Base-by-base conservation (phyloP, 2,888 invertebrate genomes). In the Acrobasis repandana region DNA sequence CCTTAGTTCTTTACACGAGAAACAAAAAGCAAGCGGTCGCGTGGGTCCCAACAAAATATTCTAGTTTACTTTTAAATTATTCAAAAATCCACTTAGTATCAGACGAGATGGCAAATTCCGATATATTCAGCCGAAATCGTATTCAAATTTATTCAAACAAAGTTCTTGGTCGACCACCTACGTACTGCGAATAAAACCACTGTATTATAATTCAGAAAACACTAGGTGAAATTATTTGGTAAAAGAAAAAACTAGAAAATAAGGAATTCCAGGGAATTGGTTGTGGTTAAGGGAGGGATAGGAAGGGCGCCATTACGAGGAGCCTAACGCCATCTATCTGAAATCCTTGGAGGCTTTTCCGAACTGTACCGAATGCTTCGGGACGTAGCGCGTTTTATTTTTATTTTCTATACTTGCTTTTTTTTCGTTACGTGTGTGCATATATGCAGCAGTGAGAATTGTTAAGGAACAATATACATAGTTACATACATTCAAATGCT, bases 281-380 rank as follows among this genome's bases (percentile, higher is more conserved):
- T 46, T 63, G 63, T 70, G 71, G 73, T 75, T 71, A 66, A 65
- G 71, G 75, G 65, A 68, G 72, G 68, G 67, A 71, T 73, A 71
- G 73, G 72, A 72, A 72, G 80, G 80, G 79, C 76, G 77, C 78
- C 75, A 86, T 88, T 87, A 86, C 70, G 77, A 74, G 80, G 71
- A 82, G 78, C 82, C 83, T 86, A 91, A 86, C 91, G 91, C 91
- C 91, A 91, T 91, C 91, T 91, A 90, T 89, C 87, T 84, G 67
- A 88, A 85, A 86, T 84, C 87, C 86, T 85, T 81, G 85, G 90
- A 91, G 91, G 90, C 86, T 91, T 88, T 90, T 88, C 79, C 83
- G 73, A 79, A 80, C 77, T 75, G 67, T 62, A 84, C 77, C 83
- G 83, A 88, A 88, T 89, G 90, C 86, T 91, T 61, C 90, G 90